Evolutionary conservation across 2,797 vertebrate genomes (phyloP).

Genomic region (Melanotaenia parkinsoni): DNA sequence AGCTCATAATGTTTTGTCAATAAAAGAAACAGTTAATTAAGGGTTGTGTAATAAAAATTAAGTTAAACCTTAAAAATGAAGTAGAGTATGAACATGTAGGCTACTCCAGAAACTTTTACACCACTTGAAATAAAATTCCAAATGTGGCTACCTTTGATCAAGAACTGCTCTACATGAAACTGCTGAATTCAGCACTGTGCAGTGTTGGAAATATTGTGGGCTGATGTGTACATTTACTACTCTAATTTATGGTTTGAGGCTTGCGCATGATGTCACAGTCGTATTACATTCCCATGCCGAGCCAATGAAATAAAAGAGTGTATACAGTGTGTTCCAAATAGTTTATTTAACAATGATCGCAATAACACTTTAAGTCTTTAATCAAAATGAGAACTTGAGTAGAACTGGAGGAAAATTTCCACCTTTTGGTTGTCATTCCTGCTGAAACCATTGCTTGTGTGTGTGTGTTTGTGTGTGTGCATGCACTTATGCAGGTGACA

Average conservation of each 20-base stretch:
- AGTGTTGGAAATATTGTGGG: conserved; percentile 5
- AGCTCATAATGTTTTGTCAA: too few species aligned
- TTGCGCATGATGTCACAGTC: conserved; percentile 45
- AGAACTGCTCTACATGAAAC: conserved; percentile 12
- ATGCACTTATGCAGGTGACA: conserved; percentile 67
- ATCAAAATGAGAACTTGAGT: conserved; percentile 39
- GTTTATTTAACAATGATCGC: conserved; percentile 61
- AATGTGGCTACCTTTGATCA: not conserved
- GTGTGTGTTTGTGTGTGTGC: too few species aligned
- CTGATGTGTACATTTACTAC: conserved; percentile 16
- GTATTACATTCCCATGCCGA: conserved; percentile 33
- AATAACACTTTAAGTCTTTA: conserved; percentile 59
- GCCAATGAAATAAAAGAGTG: conserved; percentile 55
- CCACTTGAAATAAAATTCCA: not conserved
- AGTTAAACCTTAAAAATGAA: too few species aligned
- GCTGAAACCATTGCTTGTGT: conserved; percentile 9
- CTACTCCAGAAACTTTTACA: not conserved
- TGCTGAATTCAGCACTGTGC: conserved; percentile 27
- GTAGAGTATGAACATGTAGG: too few species aligned
- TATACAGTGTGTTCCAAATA: conserved; percentile 65
- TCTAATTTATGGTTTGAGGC: conserved; percentile 37
- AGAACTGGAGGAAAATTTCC: conserved; percentile 13
- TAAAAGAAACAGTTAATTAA: too few species aligned
- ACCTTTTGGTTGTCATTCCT: conserved; percentile 20
- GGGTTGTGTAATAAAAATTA: too few species aligned